phyloP scores from a whole-genome alignment of 2,888 invertebrate species.

The Drosophila flavopinicola region DNA sequence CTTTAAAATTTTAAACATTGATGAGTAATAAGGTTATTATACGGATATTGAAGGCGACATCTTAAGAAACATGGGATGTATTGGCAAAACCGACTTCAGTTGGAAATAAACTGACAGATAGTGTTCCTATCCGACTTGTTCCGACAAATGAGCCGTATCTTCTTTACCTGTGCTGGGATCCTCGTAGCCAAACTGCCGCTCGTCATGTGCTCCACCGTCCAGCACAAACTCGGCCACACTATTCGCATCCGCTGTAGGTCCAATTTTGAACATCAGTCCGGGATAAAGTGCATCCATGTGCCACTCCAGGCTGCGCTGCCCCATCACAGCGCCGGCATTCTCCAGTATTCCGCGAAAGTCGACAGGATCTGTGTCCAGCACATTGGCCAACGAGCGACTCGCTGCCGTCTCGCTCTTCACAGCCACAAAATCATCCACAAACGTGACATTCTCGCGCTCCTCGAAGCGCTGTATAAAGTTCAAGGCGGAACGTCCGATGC shows the following conservation, averaged over 20 bases:
- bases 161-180: conserved; percentile 81
- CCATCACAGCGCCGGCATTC: conserved; percentile 88
- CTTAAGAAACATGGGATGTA: too few species aligned
- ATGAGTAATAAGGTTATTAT: too few species aligned
- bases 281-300: conserved; percentile 90
- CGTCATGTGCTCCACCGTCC: conserved; percentile 85
- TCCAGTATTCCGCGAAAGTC: conserved; percentile 90
- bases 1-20: too few species aligned
- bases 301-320: conserved; percentile 90
- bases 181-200: conserved; percentile 85
- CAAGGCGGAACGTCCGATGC: conserved; percentile 89
- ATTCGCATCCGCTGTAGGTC: conserved; percentile 89
- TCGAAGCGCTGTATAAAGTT: conserved; percentile 88
- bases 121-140: too few species aligned
- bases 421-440: conserved; percentile 88
- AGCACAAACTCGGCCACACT: conserved; percentile 91
- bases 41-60: too few species aligned
- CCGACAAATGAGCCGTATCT: too few species aligned
- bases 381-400: conserved; percentile 88
- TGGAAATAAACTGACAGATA: too few species aligned
- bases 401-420: conserved; percentile 87
- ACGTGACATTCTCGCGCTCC: conserved; percentile 88
- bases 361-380: conserved; percentile 90
- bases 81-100: too few species aligned
- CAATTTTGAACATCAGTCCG: conserved; percentile 90